A percentile compares a stretch with the other conserved stretches of the same genome.
Conservation (phyloP, 2,797 vertebrate species). For the Aratinga solstitialis region DNA sequence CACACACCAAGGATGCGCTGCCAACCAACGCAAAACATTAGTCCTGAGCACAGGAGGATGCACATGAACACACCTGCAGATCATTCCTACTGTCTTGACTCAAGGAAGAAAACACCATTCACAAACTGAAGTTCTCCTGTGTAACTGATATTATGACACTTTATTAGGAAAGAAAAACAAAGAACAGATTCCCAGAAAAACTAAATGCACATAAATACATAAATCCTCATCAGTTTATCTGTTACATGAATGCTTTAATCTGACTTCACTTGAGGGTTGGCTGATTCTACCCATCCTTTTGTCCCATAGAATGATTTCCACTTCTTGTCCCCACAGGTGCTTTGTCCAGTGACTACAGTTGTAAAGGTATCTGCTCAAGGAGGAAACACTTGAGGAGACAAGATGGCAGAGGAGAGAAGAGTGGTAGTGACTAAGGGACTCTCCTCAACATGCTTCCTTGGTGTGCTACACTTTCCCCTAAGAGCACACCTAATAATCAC, state of each 20-base stretch:
- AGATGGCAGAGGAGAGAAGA: background rate
- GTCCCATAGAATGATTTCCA: background rate
- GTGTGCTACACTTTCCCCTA: background rate
- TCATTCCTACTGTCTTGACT: background rate
- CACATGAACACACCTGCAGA: background rate
- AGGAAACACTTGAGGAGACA: background rate
- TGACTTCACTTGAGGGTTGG: background rate
- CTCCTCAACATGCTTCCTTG: background rate
- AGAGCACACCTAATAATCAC: background rate
- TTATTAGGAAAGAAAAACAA: background rate
- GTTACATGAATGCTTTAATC: background rate
- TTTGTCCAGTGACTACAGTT: background rate
- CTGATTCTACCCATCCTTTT: background rate
- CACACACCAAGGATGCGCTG: background rate
- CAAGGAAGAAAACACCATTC: background rate
- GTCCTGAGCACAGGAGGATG: background rate
- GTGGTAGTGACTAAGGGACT: background rate
- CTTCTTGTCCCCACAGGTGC: background rate
- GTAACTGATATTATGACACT: background rate
- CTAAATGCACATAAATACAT: background rate
- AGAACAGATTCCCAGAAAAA: background rate
- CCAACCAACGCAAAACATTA: fast-evolving
- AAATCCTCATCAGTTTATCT: background rate
- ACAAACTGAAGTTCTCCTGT: background rate
- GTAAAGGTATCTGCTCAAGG: background rate